Conservation (phyloP, 1,140 invertebrate species). For the Drosophila ohnishii region DNA sequence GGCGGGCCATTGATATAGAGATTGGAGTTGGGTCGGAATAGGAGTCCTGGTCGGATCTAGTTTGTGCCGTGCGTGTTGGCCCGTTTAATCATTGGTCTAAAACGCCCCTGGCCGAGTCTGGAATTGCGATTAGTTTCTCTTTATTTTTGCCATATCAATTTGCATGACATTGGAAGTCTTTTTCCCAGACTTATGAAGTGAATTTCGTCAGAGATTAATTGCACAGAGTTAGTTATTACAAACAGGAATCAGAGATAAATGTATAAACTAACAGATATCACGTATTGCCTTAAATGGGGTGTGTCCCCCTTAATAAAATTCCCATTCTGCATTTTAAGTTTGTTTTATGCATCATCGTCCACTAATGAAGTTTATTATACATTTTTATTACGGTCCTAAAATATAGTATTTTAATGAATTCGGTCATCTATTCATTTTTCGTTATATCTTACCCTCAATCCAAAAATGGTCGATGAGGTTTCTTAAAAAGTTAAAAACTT, state of each 20-base stretch:
- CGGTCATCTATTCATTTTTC: slow-evolving; percentile 24
- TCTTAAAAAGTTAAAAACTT: slow-evolving; percentile 50
- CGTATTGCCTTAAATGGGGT: slow-evolving; percentile 42
- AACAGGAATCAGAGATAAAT: not conserved
- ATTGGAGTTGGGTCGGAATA: slow-evolving; percentile 14
- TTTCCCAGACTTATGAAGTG: not conserved
- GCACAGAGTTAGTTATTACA: slow-evolving; percentile 5
- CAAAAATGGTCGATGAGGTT: slow-evolving; percentile 62
- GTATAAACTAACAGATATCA: slow-evolving; percentile 16
- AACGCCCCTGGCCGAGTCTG: slow-evolving; percentile 37
- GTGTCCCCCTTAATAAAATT: slow-evolving; percentile 56
- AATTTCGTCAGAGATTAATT: slow-evolving; percentile 36
- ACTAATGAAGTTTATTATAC: slow-evolving; percentile 81
- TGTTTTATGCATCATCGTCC: slow-evolving; percentile 41
- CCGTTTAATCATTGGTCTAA: slow-evolving; percentile 46
- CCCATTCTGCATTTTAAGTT: slow-evolving; percentile 22
- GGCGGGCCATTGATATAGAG: slow-evolving; percentile 26
- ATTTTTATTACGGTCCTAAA: slow-evolving; percentile 76
- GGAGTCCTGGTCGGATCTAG: slow-evolving; percentile 33
- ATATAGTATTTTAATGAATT: slow-evolving; percentile 78
- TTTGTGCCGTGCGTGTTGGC: slow-evolving; percentile 45
- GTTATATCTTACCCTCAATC: slow-evolving; percentile 48
- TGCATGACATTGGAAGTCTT: slow-evolving; percentile 41
- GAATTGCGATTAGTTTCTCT: slow-evolving; percentile 60
- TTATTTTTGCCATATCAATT: slow-evolving; percentile 62